Base-by-base conservation (phyloP, 1,140 invertebrate species). In the Bombus superbus region DNA sequence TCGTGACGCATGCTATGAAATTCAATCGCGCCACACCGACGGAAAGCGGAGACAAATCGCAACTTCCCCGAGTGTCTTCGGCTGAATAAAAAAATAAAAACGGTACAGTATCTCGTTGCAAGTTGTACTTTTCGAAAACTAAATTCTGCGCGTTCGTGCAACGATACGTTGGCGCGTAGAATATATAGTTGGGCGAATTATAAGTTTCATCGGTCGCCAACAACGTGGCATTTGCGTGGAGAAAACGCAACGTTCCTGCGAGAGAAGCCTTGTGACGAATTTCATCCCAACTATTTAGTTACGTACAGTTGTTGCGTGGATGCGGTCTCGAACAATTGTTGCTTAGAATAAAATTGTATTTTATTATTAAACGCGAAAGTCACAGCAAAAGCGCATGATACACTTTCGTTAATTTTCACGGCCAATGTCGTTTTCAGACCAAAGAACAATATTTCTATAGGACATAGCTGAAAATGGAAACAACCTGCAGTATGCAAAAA, bases 1-100 rank as follows among this genome's bases (percentile, higher is more conserved):
- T 32, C 40, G 57, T 32, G 57, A n/a, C 53, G 74, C 35, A 4
- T 22, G 35, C 74, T 59, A 76, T 76, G 74, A 76, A 76, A 76
- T 76, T 76, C 74, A 76, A 76, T 76, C 53, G 74, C 1, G 8
- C 13, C 22, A 13, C 53, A 28, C 6, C 13, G 13, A 25, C 15
- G 15, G 35, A 35, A 59, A 38, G 8, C 25, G 25, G 11, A n/a
- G 53, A 76, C n/a, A 59, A 59, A 76, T 75, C 32, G 47, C 44
- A 38, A 38, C 25, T 40, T 38, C 13, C 32, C 4, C 74, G 25
- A 40, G n/a, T 35, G 44, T 44, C 8, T 22, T 1, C 44, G 0
- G 15, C 0, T 9, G 35, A 32, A 25, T 22, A 32, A 38, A 38
- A 35, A 68, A 8, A 66, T 2, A 38, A 35, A 68, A 8, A 66